Evolutionary conservation across 2,113 vertebrate genomes (phyloP).

Genomic region (Serilophus lunatus): DNA sequence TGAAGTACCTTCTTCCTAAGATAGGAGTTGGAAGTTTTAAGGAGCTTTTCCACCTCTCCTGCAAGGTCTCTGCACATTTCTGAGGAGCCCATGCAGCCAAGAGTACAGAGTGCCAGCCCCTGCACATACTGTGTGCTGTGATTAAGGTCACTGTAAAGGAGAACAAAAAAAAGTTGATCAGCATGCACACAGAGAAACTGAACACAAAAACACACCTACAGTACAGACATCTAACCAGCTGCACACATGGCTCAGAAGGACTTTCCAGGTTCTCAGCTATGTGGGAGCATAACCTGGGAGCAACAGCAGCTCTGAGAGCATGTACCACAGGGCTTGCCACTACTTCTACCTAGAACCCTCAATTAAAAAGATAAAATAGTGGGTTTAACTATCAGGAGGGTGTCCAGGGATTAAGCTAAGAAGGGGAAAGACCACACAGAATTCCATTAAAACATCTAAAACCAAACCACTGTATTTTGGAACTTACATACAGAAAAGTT

Average conservation of each 20-base stretch:
- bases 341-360: neutral
- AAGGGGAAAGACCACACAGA: neutral
- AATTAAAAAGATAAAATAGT: neutral
- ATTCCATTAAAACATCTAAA: neutral
- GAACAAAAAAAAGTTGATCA: neutral
- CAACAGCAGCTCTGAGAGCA: neutral
- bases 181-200: neutral
- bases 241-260: neutral
- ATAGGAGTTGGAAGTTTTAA: slow-evolving; percentile 99
- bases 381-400: neutral
- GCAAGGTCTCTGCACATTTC: slow-evolving; percentile 99
- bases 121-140: slow-evolving; percentile 98
- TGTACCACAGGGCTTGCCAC: neutral
- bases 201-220: neutral
- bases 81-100: slow-evolving; percentile 98
- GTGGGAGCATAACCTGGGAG: neutral
- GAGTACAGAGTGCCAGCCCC: slow-evolving; percentile 95
- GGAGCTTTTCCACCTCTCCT: slow-evolving; percentile 97
- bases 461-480: neutral
- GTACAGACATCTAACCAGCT: neutral
- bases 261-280: neutral
- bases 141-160: slow-evolving; percentile 90
- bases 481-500: neutral
- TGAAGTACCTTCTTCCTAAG: slow-evolving; percentile 94
- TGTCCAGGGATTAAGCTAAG: neutral